These are phyloP conservation scores for Synergus gifuensis DNA, from an alignment of 2,888 invertebrate genomes.

Conservation along the genomic window DNA sequence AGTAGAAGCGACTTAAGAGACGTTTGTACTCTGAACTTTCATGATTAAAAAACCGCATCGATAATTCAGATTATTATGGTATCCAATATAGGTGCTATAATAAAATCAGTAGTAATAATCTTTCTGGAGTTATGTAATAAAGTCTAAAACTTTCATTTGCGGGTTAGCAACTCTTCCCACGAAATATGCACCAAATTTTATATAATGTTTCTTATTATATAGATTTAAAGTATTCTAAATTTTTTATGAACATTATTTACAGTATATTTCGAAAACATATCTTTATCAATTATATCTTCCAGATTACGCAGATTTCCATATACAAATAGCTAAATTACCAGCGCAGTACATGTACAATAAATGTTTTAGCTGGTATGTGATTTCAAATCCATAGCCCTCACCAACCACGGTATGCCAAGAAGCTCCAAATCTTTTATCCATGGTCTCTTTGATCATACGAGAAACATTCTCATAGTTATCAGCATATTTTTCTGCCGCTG, in stretches of 20 bases:
- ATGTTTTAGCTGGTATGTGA: conserved; percentile 83
- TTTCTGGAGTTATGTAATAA: too few relatives aligned
- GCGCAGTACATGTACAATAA: conserved; percentile 82
- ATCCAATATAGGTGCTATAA: too few relatives aligned
- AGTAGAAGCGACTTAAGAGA: too few relatives aligned
- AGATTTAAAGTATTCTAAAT: neutral
- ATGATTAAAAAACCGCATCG: too few relatives aligned
- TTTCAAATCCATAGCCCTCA: conserved; percentile 84
- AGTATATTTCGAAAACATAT: neutral
- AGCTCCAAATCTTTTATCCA: conserved; percentile 85
- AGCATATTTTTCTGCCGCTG: conserved; percentile 83
- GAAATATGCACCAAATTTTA: too few relatives aligned
- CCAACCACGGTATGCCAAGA: conserved; percentile 85
- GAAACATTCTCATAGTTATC: conserved; percentile 83
- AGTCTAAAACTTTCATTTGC: too few relatives aligned
- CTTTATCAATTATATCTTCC: neutral
- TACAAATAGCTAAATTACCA: conserved; percentile 82
- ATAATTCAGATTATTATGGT: too few relatives aligned
- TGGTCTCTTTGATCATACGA: conserved; percentile 83
- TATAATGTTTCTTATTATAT: neutral
- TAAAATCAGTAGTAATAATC: too few relatives aligned
- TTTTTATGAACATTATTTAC: neutral
- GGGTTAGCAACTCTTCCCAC: too few relatives aligned
- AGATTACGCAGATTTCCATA: conserved; percentile 81
- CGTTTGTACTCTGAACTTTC: too few relatives aligned